Base-by-base conservation (phyloP, 2,797 vertebrate species). In the Cichlasoma orientale region DNA sequence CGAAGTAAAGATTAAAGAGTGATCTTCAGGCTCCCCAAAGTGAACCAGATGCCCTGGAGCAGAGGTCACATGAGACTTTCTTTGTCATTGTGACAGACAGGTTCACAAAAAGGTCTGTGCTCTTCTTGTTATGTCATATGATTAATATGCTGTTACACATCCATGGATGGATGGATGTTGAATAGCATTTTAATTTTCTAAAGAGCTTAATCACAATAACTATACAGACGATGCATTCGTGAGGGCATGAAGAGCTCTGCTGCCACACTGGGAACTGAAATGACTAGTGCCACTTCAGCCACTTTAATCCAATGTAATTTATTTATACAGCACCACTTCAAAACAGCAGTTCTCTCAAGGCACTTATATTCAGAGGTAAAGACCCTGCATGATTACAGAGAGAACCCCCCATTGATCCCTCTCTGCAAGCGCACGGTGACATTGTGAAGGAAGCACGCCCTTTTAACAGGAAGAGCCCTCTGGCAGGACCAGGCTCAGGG, bases 401-500 rank as follows among this genome's bases (percentile, higher is more conserved):
- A 56, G 13, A 33, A 33, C 31, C 31, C 4, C 23, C 56, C 27
- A 31, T 16, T 18, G 7, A 16, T 16, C 55, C 25, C 53, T 41
- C 53, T 12, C 9, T 56, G 53, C 33, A 3, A 72, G 14, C 70
- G 27, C 70, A 25, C 9, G 52, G 53, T 55, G 69, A 55, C 31
- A 55, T 21, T 5, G 69, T 23, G 69, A 54, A 38, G 31, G 36
- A 63, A 63, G 36, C 41, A 63, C 33, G 38, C 0, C 21, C 21
- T 66, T 66, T 27, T 27, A 66, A 66, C 5, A 18, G 38, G 59
- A 47, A 19, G 14, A 47, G 41, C 16, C 0, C 23, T 27, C 41
- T 27, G 0, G 9, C 41, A 47, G 0, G 36, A 63, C 21, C 21
- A 44, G 14, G 59, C 59, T 66, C 8, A 4, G 2, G 0, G 21